These are phyloP conservation scores for Zelleria hepariella DNA, from an alignment of 2,888 invertebrate species.

Conservation along the genomic window DNA sequence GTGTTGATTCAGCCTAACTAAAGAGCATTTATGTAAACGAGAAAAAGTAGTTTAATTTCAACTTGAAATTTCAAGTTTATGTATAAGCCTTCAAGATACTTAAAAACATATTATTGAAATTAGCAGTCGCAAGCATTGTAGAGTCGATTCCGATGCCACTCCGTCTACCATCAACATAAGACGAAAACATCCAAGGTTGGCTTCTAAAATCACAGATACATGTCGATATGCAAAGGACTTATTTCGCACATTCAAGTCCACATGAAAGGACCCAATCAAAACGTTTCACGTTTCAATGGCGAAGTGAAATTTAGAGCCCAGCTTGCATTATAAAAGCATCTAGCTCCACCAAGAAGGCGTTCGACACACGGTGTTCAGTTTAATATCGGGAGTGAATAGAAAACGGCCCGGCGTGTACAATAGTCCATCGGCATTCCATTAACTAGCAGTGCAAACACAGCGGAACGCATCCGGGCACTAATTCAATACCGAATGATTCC, in stretches of 20 bases:
- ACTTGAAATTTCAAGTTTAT: too few relatives aligned
- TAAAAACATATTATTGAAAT: not conserved
- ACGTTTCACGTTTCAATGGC: not conserved
- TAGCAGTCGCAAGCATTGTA: not conserved
- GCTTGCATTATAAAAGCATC: not conserved
- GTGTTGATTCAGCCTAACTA: too few relatives aligned
- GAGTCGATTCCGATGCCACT: not conserved
- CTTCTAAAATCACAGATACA: too few relatives aligned
- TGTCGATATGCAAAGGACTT: too few relatives aligned
- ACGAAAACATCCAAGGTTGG: not conserved
- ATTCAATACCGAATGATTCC: constrained; percentile 55
- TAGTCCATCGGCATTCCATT: constrained; percentile 65
- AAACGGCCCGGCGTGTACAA: constrained; percentile 53
- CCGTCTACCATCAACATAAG: not conserved
- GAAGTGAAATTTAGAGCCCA: not conserved
- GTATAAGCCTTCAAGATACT: too few relatives aligned
- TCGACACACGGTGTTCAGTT: constrained; percentile 27
- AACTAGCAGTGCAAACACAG: constrained; percentile 59
- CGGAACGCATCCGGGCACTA: constrained; percentile 50
- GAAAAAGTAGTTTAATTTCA: too few relatives aligned
- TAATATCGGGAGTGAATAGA: constrained; percentile 55
- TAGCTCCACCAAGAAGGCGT: not conserved
- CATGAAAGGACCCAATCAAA: not conserved
- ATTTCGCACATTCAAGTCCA: not conserved
- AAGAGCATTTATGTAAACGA: too few relatives aligned